Base-by-base conservation (phyloP, 2,888 invertebrate genomes). In the Dicyrtomina minuta region DNA sequence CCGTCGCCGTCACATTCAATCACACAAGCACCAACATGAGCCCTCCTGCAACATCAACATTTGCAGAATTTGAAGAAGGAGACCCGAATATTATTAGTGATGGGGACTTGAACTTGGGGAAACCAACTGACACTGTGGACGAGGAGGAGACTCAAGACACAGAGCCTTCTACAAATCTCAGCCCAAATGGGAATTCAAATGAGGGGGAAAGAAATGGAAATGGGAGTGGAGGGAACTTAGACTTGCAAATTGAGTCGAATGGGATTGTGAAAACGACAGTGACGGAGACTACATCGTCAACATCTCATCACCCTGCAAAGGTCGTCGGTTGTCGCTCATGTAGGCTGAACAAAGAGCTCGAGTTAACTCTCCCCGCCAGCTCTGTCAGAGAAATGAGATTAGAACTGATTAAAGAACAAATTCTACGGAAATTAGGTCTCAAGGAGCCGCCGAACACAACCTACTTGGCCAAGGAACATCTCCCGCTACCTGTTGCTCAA, bases 351-450 rank as follows among this genome's bases (percentile, higher is more conserved):
- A 61, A 26, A 20, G 46, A 61, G 46, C n/a, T 61, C 15, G 61
- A 61, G n/a, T 41, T 26, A 10, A 46, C 43, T 24, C n/a, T 61
- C 20, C 24, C 24, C 27, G 4, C 67, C 13, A 49, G 33, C 20
- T 24, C 58, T 0, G 81, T 90, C 65, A 89, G 88, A 0, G 87
- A 87, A 43, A 84, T 90, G 44, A 84, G 92, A 73, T 88, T 92
- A 72, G 91, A 92, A 81, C 90, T 89, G 78, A 90, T 92, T 59
- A 92, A 92, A 82, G 88, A 90, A 81, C 91, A 92, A 83, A 93
- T 93, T 39, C 81, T 93, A 78, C 90, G 89, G 82, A 92, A 92
- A 82, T 80, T 93, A 67, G 82, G 92, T 74, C 82, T 93, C 67
- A 89, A 88, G 68, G 89, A 89, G 81, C 91, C 92, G 6, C 80